Conservation (phyloP, 2,113 vertebrate genomes). For the Antigone vipio region DNA sequence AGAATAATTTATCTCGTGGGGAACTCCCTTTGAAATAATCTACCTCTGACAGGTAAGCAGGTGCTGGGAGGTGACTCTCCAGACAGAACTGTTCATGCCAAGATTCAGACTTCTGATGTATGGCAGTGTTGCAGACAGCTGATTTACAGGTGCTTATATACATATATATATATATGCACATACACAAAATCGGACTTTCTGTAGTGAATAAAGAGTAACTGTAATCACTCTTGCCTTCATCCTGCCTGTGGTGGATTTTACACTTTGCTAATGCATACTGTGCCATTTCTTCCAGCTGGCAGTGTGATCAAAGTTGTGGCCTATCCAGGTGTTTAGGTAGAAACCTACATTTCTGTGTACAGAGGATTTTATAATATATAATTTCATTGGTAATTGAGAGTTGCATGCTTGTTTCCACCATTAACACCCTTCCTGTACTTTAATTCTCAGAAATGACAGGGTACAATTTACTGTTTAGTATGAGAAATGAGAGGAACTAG, state of each 20-base stretch:
- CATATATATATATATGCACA: too few relatives aligned
- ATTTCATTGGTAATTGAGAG: background rate
- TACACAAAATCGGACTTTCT: background rate
- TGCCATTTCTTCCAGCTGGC: background rate
- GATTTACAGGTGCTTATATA: background rate
- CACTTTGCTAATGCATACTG: background rate
- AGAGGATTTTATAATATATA: background rate
- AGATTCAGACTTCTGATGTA: background rate
- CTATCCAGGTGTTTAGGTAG: background rate
- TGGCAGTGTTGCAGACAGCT: background rate
- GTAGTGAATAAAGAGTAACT: background rate
- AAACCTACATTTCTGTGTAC: background rate
- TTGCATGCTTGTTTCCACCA: background rate
- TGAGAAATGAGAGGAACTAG: background rate
- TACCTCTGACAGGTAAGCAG: background rate
- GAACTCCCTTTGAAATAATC: background rate
- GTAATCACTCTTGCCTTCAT: background rate
- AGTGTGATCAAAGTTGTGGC: background rate
- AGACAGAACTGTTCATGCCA: background rate
- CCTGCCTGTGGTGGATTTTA: background rate
- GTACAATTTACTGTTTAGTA: background rate
- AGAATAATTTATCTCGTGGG: background rate
- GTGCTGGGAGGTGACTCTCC: background rate
- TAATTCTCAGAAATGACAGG: background rate
- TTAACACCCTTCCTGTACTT: background rate